phyloP scores from a whole-genome alignment of 2,888 invertebrate species.

The Gymnosoma rotundatum region DNA sequence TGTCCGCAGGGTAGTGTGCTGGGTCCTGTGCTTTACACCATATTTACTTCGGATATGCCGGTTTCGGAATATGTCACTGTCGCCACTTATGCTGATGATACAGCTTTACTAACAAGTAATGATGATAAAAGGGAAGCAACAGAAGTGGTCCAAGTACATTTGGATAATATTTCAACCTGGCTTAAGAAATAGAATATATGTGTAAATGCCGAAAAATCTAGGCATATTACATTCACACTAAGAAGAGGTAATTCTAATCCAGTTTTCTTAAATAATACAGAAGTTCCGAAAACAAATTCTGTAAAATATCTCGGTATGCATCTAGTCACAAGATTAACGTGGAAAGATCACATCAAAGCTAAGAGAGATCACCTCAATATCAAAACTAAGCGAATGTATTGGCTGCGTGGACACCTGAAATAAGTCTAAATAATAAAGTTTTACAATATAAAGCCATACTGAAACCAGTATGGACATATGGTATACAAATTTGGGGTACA shows the following conservation, averaged over 20 bases:
- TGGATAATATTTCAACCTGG: not conserved
- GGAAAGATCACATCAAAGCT: constrained; percentile 4
- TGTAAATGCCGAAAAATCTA: not conserved
- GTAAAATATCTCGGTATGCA: no score
- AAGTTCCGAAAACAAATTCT: no score
- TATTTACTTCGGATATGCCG: constrained; percentile 22
- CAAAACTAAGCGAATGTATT: not conserved
- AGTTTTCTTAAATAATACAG: no score
- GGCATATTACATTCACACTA: not conserved
- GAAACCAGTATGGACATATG: not conserved
- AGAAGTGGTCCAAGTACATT: not conserved
- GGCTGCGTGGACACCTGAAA: not conserved
- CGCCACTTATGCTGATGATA: constrained; percentile 36
- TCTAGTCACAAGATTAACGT: not conserved
- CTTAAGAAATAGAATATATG: not conserved
- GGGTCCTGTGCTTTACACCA: constrained; percentile 7
- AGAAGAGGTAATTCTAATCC: not conserved
- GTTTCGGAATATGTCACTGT: not conserved
- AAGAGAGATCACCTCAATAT: not conserved
- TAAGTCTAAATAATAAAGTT: not conserved
- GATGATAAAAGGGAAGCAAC: not conserved
- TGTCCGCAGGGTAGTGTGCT: constrained; percentile 19
- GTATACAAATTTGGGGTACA: not conserved
- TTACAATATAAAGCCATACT: not conserved
- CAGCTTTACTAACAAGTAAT: not conserved